Base-by-base conservation (phyloP, 2,797 vertebrate genomes). In the Tamandua tetradactyla region DNA sequence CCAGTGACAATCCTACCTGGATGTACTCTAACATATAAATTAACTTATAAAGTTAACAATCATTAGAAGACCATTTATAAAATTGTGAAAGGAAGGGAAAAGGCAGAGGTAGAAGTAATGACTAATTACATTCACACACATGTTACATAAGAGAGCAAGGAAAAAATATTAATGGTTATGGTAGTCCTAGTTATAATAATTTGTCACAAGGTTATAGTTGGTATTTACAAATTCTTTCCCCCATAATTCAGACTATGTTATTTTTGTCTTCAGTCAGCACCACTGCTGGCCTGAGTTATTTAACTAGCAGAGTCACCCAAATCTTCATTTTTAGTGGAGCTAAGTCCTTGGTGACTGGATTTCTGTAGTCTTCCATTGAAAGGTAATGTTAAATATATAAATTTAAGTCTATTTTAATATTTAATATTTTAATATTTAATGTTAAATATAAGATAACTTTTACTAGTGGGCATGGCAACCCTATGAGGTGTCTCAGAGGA, bases 331-430 rank as follows among this genome's bases (percentile, higher is more conserved):
- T 37, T 82, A 3, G 18, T 66, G 32, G 8, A 68, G 71, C n/a
- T 49, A 55, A 90, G 37, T 3, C 4, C n/a, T 64, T 22, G 35
- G 20, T 64, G 37, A 85, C 55, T 35, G 40, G 30, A 92, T 75
- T 74, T 96, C 66, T 80, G 14, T 49, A 82, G 49, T 40, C 68
- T 78, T 91, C 47, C 57, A n/a, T 76, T 82, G 35, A 88, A 95
- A 85, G n/a, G 88, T 81, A 55, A 76, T 72, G 47, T 52, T 81
- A 76, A 90, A 84, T 80, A 79, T 40, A 57, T 62, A 75, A 84
- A 71, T 69, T 80, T 20, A 64, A 32, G 62, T n/a, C 14, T 64
- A n/a, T 64, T 17, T 64, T 13, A 18, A 37, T 71, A 78, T 32
- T 7, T 47, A 89, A 35, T 13, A 27, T 20, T 76, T 89, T 91